These are phyloP conservation scores for Halichoerus grypus DNA, from an alignment of 2,113 vertebrate genomes.

Conservation along the genomic window DNA sequence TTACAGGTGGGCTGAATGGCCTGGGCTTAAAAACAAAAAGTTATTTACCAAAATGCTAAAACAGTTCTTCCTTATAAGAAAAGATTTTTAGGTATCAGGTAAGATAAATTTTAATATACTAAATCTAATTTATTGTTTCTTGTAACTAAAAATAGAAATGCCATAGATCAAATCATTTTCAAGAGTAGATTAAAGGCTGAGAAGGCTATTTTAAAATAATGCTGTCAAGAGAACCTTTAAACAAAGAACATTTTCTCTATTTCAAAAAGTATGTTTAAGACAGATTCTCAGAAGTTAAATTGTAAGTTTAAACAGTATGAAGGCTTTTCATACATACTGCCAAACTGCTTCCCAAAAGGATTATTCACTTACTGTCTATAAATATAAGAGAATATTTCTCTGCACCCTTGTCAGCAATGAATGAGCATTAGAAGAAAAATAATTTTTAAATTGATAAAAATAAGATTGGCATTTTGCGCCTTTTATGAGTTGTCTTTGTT, in stretches of 20 bases:
- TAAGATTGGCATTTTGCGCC: background rate
- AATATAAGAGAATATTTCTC: conserved; percentile 26
- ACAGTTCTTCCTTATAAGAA: background rate
- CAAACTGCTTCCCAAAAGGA: conserved; percentile 38
- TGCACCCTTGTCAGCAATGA: conserved; percentile 28
- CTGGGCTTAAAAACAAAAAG: conserved; percentile 90
- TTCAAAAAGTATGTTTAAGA: conserved; percentile 39
- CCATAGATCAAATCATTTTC: conserved; percentile 12
- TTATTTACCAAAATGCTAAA: conserved; percentile 67
- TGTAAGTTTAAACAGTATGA: background rate
- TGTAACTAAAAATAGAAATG: conserved; percentile 32
- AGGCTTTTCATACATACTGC: conserved; percentile 14
- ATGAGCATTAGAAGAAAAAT: background rate
- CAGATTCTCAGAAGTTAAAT: conserved; percentile 40
- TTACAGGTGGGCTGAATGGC: conserved; percentile 95
- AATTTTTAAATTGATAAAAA: background rate
- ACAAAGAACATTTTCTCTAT: background rate
- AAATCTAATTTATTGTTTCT: conserved; percentile 53
- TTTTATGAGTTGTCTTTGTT: conserved; percentile 18
- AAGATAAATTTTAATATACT: conserved; percentile 42
- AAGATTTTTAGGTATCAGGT: background rate
- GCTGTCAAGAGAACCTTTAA: background rate
- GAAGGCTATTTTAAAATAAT: conserved; percentile 45
- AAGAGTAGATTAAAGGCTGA: background rate
- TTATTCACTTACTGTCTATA: conserved; percentile 33